Conservation (phyloP, 1,140 invertebrate genomes). For the Neuroterus valhalla region DNA sequence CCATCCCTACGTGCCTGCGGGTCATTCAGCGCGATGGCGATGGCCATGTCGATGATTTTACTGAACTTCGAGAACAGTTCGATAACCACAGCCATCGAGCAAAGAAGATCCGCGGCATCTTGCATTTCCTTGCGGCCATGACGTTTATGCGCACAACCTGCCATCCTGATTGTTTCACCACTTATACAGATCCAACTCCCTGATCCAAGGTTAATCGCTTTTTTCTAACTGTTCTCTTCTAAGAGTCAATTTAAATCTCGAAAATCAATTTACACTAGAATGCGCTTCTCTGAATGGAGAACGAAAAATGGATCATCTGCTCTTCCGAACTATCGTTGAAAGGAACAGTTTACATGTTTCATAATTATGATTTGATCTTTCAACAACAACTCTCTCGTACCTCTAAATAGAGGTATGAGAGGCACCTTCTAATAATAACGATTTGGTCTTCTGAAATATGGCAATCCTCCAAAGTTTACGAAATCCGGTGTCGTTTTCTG, state of each 20-base stretch:
- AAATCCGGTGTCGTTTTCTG: too few relatives aligned
- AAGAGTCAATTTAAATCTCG: neutral
- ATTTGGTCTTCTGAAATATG: too few relatives aligned
- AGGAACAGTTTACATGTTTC: too few relatives aligned
- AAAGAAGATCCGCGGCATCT: conserved; percentile 41
- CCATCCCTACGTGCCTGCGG: conserved; percentile 69
- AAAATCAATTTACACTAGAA: too few relatives aligned
- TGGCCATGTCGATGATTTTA: conserved; percentile 65
- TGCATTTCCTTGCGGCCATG: conserved; percentile 27
- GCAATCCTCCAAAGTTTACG: too few relatives aligned
- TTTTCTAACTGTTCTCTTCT: neutral
- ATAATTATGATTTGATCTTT: too few relatives aligned
- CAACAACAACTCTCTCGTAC: too few relatives aligned
- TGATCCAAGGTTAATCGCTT: neutral
- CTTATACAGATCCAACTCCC: conserved; percentile 23
- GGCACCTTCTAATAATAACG: too few relatives aligned
- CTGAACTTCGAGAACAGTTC: conserved; percentile 57
- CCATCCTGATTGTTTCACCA: conserved; percentile 29
- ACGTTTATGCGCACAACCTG: conserved; percentile 25
- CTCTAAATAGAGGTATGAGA: too few relatives aligned
- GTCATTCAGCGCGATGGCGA: conserved; percentile 62
- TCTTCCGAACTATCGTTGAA: too few relatives aligned
- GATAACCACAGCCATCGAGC: conserved; percentile 61
- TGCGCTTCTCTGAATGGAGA: too few relatives aligned
- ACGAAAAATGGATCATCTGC: too few relatives aligned